These are phyloP conservation scores for Petroica traversi DNA, from an alignment of 2,113 vertebrate genomes.

Conservation along the genomic window DNA sequence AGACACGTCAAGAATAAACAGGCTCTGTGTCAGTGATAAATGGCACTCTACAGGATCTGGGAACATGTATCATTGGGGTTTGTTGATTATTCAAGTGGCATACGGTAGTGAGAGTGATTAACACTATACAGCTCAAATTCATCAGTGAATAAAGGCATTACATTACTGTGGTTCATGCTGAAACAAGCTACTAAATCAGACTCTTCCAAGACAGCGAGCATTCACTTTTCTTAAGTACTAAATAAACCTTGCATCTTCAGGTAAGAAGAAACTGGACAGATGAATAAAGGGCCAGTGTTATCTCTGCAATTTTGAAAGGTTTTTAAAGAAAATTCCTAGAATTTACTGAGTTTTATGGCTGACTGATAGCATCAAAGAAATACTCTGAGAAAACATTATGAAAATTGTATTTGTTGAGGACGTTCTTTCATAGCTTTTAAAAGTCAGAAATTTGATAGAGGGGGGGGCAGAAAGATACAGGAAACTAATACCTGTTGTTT, in stretches of 20 bases:
- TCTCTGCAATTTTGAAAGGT: background rate
- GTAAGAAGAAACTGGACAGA: background rate
- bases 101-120: conserved; percentile 63
- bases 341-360: background rate
- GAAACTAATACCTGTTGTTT: background rate
- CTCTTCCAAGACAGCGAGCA: background rate
- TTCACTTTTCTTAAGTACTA: conserved; percentile 13
- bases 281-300: background rate
- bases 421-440: background rate
- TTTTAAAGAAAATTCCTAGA: background rate
- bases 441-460: background rate
- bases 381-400: background rate
- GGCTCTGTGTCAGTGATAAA: conserved; percentile 27
- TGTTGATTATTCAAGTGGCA: conserved; percentile 69
- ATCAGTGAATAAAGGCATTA: conserved; percentile 53
- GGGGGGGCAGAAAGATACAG: background rate
- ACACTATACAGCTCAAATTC: conserved; percentile 52
- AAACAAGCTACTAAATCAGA: conserved; percentile 60
- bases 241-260: background rate
- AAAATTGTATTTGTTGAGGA: background rate
- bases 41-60: background rate
- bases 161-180: background rate
- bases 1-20: conserved; percentile 34
- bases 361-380: background rate
- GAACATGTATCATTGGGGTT: conserved; percentile 48